Conservation (phyloP, 2,888 invertebrate species). For the Agriotes lineatus region DNA sequence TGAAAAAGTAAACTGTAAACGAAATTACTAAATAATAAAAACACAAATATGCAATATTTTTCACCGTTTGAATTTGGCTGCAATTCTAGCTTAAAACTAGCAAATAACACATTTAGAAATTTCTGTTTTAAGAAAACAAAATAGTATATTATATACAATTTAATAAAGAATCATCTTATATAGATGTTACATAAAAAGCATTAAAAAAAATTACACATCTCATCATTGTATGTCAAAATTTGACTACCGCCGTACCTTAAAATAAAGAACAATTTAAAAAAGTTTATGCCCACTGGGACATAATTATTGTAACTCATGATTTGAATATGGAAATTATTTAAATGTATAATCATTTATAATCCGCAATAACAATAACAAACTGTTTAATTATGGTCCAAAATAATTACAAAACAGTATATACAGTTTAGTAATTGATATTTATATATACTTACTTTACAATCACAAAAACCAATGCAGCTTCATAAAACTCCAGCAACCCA, state of each 20-base stretch:
- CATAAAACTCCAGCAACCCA: not conserved
- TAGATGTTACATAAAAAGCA: constrained; percentile 42
- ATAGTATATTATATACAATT: constrained; percentile 38
- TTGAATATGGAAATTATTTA: constrained; percentile 4
- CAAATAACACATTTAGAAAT: not conserved
- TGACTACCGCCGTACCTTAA: not conserved
- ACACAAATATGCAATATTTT: too few species aligned
- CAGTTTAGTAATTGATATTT: not conserved
- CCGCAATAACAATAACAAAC: constrained; percentile 11
- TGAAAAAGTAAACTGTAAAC: too few species aligned
- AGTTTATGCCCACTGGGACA: not conserved
- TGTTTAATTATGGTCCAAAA: not conserved
- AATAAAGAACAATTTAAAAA: constrained; percentile 11
- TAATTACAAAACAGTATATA: not conserved
- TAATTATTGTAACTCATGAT: not conserved
- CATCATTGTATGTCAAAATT: not conserved
- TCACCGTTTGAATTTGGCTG: too few species aligned
- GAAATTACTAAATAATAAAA: too few species aligned
- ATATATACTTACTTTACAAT: not conserved
- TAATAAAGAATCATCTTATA: constrained; percentile 40
- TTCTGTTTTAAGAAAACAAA: not conserved
- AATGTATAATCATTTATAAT: not conserved
- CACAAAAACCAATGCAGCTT: constrained; percentile 17
- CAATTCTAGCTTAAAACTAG: not conserved
- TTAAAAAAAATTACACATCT: constrained; percentile 42